phyloP scores from a whole-genome alignment of 1,140 invertebrate species.

The Calliopsis andreniformis region DNA sequence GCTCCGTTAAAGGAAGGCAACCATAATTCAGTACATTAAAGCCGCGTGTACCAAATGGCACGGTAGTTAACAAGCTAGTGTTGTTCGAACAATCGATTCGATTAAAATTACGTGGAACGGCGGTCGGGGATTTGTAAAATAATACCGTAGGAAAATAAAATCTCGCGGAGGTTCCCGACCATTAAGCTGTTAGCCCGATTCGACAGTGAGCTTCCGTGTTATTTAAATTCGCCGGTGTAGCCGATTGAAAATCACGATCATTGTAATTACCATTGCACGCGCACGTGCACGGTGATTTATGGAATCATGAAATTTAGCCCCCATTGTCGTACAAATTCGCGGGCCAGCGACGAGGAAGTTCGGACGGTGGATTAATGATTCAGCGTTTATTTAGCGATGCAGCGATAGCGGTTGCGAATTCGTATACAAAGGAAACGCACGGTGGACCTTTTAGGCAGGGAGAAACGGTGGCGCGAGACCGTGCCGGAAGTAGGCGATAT shows the following conservation, averaged over 20 bases:
- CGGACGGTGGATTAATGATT: conserved; percentile 47
- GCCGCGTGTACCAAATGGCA: too few species aligned
- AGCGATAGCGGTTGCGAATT: conserved; percentile 31
- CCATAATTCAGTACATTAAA: too few species aligned
- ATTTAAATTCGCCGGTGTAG: conserved; percentile 34
- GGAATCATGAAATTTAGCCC: conserved; percentile 51
- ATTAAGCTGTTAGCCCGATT: conserved; percentile 35
- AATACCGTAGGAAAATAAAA: conserved; percentile 23
- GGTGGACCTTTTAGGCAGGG: conserved; percentile 39
- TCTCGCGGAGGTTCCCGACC: conserved; percentile 11
- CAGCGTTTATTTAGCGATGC: conserved; percentile 44
- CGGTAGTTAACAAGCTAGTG: background rate
- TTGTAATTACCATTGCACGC: conserved; percentile 40
- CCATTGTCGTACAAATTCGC: conserved; percentile 53
- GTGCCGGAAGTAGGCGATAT: conserved; percentile 47
- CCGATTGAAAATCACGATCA: conserved; percentile 50
- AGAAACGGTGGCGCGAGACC: conserved; percentile 25
- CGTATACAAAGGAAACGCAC: conserved; percentile 42
- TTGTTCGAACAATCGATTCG: conserved; percentile 16
- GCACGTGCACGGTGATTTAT: conserved; percentile 38
- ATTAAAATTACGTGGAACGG: conserved; percentile 23
- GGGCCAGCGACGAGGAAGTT: conserved; percentile 36
- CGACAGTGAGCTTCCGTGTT: conserved; percentile 45
- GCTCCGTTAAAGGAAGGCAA: too few species aligned
- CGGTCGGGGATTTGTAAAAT: conserved; percentile 20